Base-by-base conservation (phyloP, 2,888 invertebrate species). In the Adineta ricciae region DNA sequence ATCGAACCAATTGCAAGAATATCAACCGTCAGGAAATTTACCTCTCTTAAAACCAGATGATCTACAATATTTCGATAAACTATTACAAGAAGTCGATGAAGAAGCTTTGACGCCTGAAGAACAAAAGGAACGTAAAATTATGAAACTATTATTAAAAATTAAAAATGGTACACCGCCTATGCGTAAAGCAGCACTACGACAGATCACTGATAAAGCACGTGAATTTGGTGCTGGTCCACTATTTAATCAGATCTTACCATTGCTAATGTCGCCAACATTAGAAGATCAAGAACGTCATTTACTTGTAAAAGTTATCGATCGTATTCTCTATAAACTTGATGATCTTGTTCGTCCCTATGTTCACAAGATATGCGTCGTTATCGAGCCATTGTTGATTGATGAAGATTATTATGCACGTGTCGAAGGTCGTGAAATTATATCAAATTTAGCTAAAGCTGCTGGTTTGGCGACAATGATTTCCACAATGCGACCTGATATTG, bases 361-460 rank as follows among this genome's bases (percentile, higher is more conserved):
- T 0, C 99, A 99, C 92, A 99, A 99, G 93, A 99, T 99, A 90
- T 93, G 99, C 87, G 99, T 99, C 27, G 99, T 99, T 8, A 99
- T 99, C 90, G 99, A 99, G 91, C 99, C 99, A 0, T 92, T 99
- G 87, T 92, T 99, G 72, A 99, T 99, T 90, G 99, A 99, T 90
- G 99, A 99, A 93, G 99, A 99, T 91, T 99, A 99, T 91, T 99
- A 99, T 90, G 99, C 99, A 46, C 94, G 99, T 90, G 99, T 99
- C 16, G 99, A 99, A 91, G 99, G 98, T 87, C 93, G 99, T 89
- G 99, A 99, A 91, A 99, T 99, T 88, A 99, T 99, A 89, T 97
- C 97, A 0, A 99, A 99, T 91, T 92, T 99, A 89, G 98, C 99
- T 0, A 99, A 99, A 90, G 99, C 99, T 1, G 99, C 99, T 5